Conservation (phyloP, 2,888 invertebrate species). For the Incurvaria masculella region DNA sequence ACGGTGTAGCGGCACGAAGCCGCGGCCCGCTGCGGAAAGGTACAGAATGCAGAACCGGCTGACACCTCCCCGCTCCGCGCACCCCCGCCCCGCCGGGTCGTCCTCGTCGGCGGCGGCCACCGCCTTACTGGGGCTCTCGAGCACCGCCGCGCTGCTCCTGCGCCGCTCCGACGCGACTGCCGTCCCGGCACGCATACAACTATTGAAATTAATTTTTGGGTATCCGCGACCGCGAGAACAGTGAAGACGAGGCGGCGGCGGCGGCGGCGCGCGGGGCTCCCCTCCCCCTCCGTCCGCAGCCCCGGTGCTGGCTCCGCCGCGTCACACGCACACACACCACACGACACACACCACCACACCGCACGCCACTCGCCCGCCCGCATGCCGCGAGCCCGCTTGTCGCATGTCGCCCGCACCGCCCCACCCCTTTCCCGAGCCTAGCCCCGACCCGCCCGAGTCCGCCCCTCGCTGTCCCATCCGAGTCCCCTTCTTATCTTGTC, state of each 20-base stretch:
- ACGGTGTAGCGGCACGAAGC: neutral
- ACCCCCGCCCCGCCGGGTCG: constrained; percentile 1
- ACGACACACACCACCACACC: constrained; percentile 24
- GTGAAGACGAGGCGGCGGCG: constrained; percentile 21
- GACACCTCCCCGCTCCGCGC: constrained; percentile 1
- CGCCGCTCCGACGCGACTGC: neutral
- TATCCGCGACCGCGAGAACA: neutral
- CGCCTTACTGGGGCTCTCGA: too few species aligned
- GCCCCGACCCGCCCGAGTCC: neutral
- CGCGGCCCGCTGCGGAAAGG: neutral
- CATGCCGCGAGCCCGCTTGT: constrained; percentile 24
- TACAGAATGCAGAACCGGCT: neutral
- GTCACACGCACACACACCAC: constrained; percentile 38
- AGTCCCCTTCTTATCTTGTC: constrained; percentile 21
- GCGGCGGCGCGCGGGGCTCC: constrained; percentile 32
- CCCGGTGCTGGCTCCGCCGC: constrained; percentile 54
- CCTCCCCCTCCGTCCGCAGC: constrained; percentile 21
- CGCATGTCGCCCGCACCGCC: neutral
- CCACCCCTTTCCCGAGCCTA: neutral
- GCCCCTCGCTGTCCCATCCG: neutral
- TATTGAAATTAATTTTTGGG: neutral
- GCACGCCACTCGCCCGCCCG: constrained; percentile 42
- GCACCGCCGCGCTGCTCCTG: neutral
- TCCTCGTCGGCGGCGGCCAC: constrained; percentile 27
- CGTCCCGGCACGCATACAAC: neutral